Percentiles rank a stretch among this genome's conserved stretches.
Conservation (phyloP, 2,888 invertebrate species). For the Drosophila ustulata region DNA sequence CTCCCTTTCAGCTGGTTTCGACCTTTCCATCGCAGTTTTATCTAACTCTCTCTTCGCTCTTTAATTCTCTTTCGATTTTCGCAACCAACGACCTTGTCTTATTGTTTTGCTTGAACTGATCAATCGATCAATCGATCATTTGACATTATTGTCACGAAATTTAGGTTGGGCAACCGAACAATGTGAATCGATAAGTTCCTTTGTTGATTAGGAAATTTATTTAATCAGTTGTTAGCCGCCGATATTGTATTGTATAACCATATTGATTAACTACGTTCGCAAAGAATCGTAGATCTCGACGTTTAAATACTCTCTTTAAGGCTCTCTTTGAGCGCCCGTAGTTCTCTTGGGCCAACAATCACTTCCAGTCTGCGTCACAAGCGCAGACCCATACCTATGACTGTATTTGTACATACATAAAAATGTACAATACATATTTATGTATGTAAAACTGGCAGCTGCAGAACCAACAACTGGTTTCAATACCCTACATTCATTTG, state of each 20-base stretch:
- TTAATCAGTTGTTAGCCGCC: constrained; percentile 46
- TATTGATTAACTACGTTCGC: constrained; percentile 24
- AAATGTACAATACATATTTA: not conserved
- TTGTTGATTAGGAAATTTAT: constrained; percentile 39
- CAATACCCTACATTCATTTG: constrained; percentile 44
- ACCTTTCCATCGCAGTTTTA: constrained; percentile 37
- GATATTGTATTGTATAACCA: constrained; percentile 46
- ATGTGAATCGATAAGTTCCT: constrained; percentile 49
- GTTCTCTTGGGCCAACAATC: constrained; percentile 43
- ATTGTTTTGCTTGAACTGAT: constrained; percentile 48
- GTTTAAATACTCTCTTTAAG: constrained; percentile 43
- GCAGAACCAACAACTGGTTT: constrained; percentile 76
- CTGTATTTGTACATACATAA: constrained; percentile 17
- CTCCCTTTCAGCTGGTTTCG: constrained; percentile 5
- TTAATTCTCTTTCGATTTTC: constrained; percentile 18
- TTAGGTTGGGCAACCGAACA: constrained; percentile 63
- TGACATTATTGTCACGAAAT: constrained; percentile 68
- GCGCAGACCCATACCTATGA: constrained; percentile 23
- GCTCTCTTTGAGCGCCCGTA: constrained; percentile 32
- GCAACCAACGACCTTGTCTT: constrained; percentile 70
- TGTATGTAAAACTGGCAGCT: constrained; percentile 67
- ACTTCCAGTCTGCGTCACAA: constrained; percentile 41
- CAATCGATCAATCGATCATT: constrained; percentile 76
- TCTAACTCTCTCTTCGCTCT: constrained; percentile 20
- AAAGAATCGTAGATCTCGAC: constrained; percentile 12